A percentile compares a stretch with the other conserved stretches of the same genome.
phyloP scores from a whole-genome alignment of 2,113 vertebrate species.

The Poeciliopsis retropinna region DNA sequence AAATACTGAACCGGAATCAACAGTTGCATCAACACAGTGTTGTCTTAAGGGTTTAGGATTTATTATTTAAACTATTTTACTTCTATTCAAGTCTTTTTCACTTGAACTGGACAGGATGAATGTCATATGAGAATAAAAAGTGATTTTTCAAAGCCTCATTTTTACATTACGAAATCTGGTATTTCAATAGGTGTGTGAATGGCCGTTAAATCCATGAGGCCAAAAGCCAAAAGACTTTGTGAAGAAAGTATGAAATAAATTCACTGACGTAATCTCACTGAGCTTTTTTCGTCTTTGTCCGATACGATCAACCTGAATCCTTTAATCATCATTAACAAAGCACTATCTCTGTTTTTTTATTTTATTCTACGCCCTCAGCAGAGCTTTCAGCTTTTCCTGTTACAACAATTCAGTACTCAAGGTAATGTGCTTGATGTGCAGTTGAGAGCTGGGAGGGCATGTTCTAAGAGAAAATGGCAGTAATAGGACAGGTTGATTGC shows the following conservation, averaged over 20 bases:
- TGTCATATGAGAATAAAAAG: too few relatives aligned
- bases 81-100: not conserved
- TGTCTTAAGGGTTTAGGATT: not conserved
- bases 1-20: not conserved
- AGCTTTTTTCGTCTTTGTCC: not conserved
- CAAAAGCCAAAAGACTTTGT: not conserved
- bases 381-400: not conserved
- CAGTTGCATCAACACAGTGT: not conserved
- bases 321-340: conserved; percentile 22
- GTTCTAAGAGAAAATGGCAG: conserved; percentile 24
- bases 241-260: too few relatives aligned
- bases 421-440: conserved; percentile 5
- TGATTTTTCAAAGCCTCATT: not conserved
- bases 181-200: not conserved
- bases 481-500: conserved; percentile 19
- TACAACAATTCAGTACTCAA: not conserved
- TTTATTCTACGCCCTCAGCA: conserved; percentile 9
- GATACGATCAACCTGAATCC: conserved; percentile 14
- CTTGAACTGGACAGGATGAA: not conserved
- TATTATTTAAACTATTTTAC: not conserved
- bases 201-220: not conserved
- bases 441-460: conserved; percentile 7
- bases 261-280: not conserved
- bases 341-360: not conserved
- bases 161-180: not conserved